Evolutionary conservation across 1,140 invertebrate genomes (phyloP).

Genomic region (Aphaenogaster rudis): DNA sequence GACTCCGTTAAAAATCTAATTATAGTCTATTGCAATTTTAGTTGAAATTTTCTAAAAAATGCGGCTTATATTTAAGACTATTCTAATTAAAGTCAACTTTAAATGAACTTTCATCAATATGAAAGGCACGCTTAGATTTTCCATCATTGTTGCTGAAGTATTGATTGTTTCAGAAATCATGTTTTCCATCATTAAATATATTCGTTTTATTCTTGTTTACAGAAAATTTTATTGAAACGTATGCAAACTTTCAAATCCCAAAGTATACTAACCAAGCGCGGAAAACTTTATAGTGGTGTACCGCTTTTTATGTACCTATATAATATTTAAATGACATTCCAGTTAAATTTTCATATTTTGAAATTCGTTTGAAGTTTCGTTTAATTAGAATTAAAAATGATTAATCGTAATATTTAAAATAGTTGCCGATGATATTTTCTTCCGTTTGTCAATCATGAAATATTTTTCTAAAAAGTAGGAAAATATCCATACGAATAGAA

Average conservation of each 20-base stretch:
- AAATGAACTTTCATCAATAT: neutral
- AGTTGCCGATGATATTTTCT: neutral
- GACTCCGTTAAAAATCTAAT: neutral
- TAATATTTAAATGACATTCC: neutral
- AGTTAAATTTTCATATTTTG: slow-evolving; percentile 6
- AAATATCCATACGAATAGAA: slow-evolving; percentile 12
- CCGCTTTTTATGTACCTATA: neutral
- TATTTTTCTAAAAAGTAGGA: neutral
- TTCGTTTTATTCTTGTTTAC: slow-evolving; percentile 11
- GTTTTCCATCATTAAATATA: neutral
- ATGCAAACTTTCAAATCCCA: neutral
- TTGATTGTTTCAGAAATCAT: neutral
- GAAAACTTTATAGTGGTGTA: slow-evolving; percentile 4
- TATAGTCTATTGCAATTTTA: neutral
- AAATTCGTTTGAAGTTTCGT: neutral
- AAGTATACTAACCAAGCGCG: neutral
- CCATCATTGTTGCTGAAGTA: neutral
- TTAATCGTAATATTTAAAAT: slow-evolving; percentile 1
- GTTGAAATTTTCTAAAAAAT: slow-evolving; percentile 24
- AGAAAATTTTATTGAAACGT: slow-evolving; percentile 8
- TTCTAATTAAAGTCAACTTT: slow-evolving; percentile 5
- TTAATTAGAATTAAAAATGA: slow-evolving; percentile 20
- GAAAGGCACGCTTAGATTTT: neutral
- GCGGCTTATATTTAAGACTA: slow-evolving; percentile 4
- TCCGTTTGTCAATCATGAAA: neutral